Conservation (phyloP, 1,140 invertebrate genomes). For the Conus betulinus region DNA sequence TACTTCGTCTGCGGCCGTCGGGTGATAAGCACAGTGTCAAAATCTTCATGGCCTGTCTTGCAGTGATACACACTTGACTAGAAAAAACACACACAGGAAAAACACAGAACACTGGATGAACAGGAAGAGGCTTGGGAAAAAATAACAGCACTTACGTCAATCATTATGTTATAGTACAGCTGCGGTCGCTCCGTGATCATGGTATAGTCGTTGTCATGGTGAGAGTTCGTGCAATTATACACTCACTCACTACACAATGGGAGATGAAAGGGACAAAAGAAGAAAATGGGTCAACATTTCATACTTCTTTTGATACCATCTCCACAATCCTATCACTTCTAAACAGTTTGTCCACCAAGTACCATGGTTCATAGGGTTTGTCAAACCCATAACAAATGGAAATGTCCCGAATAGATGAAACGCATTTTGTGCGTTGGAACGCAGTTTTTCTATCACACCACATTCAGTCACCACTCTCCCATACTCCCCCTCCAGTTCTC, state of each 20-base stretch:
- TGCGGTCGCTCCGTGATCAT: conserved; percentile 21
- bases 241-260: conserved; percentile 31
- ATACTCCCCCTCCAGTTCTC: too few species aligned
- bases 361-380: too few species aligned
- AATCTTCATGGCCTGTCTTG: conserved; percentile 29
- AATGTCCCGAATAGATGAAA: too few species aligned
- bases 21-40: conserved; percentile 23
- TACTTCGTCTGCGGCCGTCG: conserved; percentile 2
- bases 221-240: conserved; percentile 35
- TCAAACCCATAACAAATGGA: too few species aligned
- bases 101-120: neutral
- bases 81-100: conserved; percentile 59
- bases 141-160: neutral
- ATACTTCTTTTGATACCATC: neutral
- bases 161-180: conserved; percentile 1
- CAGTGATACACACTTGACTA: conserved; percentile 80
- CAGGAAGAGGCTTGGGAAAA: neutral
- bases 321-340: too few species aligned
- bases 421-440: too few species aligned
- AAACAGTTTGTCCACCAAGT: neutral
- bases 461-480: too few species aligned
- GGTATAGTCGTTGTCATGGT: conserved; percentile 31
- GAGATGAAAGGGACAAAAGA: conserved; percentile 11
- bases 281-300: neutral
- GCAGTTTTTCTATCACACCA: too few species aligned